Base-by-base conservation (phyloP, 1,140 invertebrate genomes). In the roundworm (Caenorhabditis elegans) region DNA sequence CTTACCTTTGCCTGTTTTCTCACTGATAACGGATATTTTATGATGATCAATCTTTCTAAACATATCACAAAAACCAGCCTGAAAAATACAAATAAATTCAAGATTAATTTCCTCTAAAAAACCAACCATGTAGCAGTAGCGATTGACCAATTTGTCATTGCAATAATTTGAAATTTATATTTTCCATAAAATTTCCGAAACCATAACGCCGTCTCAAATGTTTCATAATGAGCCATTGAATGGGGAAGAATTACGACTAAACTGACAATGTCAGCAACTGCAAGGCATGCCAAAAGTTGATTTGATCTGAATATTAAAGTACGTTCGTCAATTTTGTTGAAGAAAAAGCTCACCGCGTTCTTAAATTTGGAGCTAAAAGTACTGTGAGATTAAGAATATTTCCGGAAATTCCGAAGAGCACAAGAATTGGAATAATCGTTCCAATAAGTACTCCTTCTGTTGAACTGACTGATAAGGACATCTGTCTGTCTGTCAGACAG, bases 11-110 rank as follows among this genome's bases (percentile, higher is more conserved):
- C 60, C 17, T 81, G 65, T 36, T 81, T 81, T 47, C 80, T 48
- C 24, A 77, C 65, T n/a, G 80, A 81, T 19, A 85, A 39, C 17
- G 84, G 84, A n/a, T 81, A 81, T 22, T 81, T 80, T 28, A 85
- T 85, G 31, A 60, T 84, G 26, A 85, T 84, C 17, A 85, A 70
- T 75, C 84, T 19, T 46, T 85, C 84, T 11, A 85, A 28, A 70
- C 78, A 85, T 19, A 85, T 82, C 28, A 79, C 83, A 49, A 85
- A 82, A 15, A 85, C 83, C 46, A 85, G 60, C 84, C 84, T 85
- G 36, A 77, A 85, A 53, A 6, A 84, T 80, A 3, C 15, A n/a
- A n/a, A n/a, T n/a, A n/a, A n/a, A n/a, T n/a, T n/a, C n/a, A n/a
- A n/a, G n/a, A n/a, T n/a, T n/a, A n/a, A n/a, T n/a, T n/a, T n/a